phyloP scores from a whole-genome alignment of 2,888 invertebrate genomes.

The Oligia fasciuncula region DNA sequence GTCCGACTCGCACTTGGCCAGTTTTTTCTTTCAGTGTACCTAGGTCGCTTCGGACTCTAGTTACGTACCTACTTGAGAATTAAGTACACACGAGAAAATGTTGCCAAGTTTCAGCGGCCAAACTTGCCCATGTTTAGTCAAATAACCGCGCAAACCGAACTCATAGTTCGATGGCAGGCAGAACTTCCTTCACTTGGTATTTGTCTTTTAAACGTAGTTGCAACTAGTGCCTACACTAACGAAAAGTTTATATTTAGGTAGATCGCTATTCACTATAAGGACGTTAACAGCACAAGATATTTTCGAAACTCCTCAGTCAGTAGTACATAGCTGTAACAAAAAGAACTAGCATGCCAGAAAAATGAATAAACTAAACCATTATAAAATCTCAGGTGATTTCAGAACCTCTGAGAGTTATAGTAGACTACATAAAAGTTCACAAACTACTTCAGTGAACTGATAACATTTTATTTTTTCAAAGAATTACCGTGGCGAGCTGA shows the following conservation, averaged over 20 bases:
- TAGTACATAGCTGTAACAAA: neutral
- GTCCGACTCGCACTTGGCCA: no score
- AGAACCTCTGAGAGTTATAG: conserved; percentile 55
- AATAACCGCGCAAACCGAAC: conserved; percentile 69
- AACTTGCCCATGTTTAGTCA: conserved; percentile 70
- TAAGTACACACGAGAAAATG: conserved; percentile 53
- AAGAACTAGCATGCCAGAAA: neutral
- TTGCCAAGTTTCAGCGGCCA: conserved; percentile 61
- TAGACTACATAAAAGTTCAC: conserved; percentile 66
- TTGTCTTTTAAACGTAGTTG: conserved; percentile 64
- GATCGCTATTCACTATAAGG: neutral
- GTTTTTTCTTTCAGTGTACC: neutral
- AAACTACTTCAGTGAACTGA: conserved; percentile 68
- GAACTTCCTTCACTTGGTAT: conserved; percentile 67
- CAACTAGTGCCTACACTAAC: conserved; percentile 37
- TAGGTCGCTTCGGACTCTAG: conserved; percentile 1
- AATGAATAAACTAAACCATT: conserved; percentile 28
- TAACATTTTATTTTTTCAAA: conserved; percentile 74
- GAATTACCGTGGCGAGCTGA: conserved; percentile 68
- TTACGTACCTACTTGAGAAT: conserved; percentile 40
- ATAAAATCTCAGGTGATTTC: conserved; percentile 46
- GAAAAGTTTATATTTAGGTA: conserved; percentile 12
- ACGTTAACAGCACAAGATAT: neutral
- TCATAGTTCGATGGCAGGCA: conserved; percentile 62
- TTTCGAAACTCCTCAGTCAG: neutral